These are phyloP conservation scores for Tortrix viridana DNA, from an alignment of 2,888 invertebrate genomes.

Conservation along the genomic window DNA sequence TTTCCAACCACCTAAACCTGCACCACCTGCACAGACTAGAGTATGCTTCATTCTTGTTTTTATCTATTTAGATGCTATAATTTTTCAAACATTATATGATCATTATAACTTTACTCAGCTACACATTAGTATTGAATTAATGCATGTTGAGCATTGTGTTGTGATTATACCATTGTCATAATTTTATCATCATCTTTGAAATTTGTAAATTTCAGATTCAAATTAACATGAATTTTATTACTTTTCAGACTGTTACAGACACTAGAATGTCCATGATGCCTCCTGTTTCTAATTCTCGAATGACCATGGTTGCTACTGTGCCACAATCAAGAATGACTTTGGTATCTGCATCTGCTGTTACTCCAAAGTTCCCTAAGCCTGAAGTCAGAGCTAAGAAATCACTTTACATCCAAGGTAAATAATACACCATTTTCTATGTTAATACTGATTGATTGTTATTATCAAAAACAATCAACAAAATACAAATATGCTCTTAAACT, in stretches of 20 bases:
- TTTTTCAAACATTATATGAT: background rate
- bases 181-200: conserved; percentile 3
- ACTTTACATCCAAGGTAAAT: conserved; percentile 58
- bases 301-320: conserved; percentile 15
- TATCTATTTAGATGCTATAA: conserved; percentile 1
- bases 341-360: conserved; percentile 46
- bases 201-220: no score
- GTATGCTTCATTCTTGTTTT: conserved; percentile 21
- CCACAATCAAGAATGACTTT: conserved; percentile 48
- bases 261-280: conserved; percentile 52
- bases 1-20: conserved; percentile 59
- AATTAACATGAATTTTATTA: conserved; percentile 12
- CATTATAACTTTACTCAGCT: background rate
- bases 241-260: conserved; percentile 53
- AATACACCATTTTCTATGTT: conserved; percentile 13
- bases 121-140: no score
- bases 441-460: background rate
- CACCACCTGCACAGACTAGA: conserved; percentile 36
- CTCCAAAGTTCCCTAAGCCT: conserved; percentile 65
- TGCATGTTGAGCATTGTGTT: no score
- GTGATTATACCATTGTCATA: no score
- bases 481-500: no score
- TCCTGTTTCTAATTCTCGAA: conserved; percentile 15
- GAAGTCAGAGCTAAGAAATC: conserved; percentile 60
- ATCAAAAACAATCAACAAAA: no score